Base-by-base conservation (phyloP, 2,113 vertebrate genomes). In the Bucco capensis region DNA sequence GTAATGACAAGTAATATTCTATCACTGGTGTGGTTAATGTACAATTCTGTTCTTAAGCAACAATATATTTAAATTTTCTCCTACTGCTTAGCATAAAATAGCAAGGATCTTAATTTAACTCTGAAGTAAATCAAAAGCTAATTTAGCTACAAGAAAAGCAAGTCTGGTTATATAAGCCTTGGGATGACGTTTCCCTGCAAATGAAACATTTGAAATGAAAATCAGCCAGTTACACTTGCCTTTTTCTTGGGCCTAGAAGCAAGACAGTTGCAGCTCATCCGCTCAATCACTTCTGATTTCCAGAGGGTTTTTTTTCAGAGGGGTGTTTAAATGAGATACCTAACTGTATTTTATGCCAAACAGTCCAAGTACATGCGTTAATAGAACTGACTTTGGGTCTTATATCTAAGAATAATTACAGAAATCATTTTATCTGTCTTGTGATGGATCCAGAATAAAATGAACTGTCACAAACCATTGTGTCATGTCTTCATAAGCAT, bases 351-450 rank as follows among this genome's bases (percentile, higher is more conserved):
- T 88, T 83, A 75, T 84, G 89, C 80, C 82, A 69, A 91, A 89
- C 40, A 71, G 24, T 86, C 38, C 57, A 80, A 87, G 65, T 65
- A 67, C 35, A 46, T 53, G 31, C 24, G 78, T 70, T 74, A 95
- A 92, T 37, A 90, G 72, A 88, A 73, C 40, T 56, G 78, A 93
- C 65, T 88, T 51, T 58, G 40, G 31, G 58, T 95, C 73, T 86
- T 83, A 49, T 73, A 82, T n/a, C 75, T 82, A 89, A 89, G 85
- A 95, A 94, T 92, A 94, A 95, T 96, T 93, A 95, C 69, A 92
- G 82, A 94, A 96, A 94, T 95, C 38, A 94, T 94, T 91, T 92
- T 57, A 54, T 82, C 78, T 91, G 91, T 91, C 95, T 94, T 92
- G 40, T 94, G 94, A 94, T 92, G 84, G 27, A 78, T 62, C 74